These are phyloP conservation scores for Bombus breviceps DNA, from an alignment of 1,140 invertebrate genomes.

Conservation along the genomic window DNA sequence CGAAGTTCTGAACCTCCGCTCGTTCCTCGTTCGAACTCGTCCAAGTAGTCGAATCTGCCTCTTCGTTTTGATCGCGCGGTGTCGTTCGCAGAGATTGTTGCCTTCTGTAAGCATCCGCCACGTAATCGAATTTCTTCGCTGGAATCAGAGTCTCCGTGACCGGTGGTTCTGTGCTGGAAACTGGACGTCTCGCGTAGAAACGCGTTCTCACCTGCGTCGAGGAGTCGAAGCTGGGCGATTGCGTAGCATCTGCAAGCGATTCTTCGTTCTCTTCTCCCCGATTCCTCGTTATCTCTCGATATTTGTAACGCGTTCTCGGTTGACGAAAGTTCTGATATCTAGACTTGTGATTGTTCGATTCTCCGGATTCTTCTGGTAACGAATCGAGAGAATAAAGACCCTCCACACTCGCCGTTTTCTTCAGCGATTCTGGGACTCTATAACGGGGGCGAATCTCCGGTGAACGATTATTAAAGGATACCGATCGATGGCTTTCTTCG, in stretches of 20 bases:
- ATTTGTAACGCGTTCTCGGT: slow-evolving; percentile 65
- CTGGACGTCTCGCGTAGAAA: slow-evolving; percentile 70
- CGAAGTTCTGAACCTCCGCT: slow-evolving; percentile 48
- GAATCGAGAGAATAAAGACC: slow-evolving; percentile 24
- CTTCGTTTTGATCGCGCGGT: slow-evolving; percentile 17
- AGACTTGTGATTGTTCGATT: slow-evolving; percentile 20
- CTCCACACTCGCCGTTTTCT: neutral
- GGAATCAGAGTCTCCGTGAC: slow-evolving; percentile 78
- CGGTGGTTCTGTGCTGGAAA: slow-evolving; percentile 68
- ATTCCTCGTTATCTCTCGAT: slow-evolving; percentile 14
- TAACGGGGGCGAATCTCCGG: slow-evolving; percentile 50
- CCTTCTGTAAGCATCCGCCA: slow-evolving; percentile 75
- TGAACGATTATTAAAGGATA: slow-evolving; percentile 18
- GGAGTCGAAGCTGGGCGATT: slow-evolving; percentile 44
- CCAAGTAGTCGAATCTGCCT: slow-evolving; percentile 16
- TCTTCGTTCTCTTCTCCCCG: slow-evolving; percentile 20
- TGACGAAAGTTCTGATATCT: slow-evolving; percentile 62
- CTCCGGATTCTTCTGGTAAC: slow-evolving; percentile 55
- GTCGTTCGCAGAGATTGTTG: slow-evolving; percentile 76
- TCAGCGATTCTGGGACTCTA: slow-evolving; percentile 28
- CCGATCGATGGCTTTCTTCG: slow-evolving; percentile 5
- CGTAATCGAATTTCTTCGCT: slow-evolving; percentile 79
- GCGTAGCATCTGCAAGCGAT: slow-evolving; percentile 10
- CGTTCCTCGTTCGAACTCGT: neutral
- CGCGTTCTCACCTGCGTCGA: slow-evolving; percentile 68